Base-by-base conservation (phyloP, 2,888 invertebrate species). In the Eulithis testata region DNA sequence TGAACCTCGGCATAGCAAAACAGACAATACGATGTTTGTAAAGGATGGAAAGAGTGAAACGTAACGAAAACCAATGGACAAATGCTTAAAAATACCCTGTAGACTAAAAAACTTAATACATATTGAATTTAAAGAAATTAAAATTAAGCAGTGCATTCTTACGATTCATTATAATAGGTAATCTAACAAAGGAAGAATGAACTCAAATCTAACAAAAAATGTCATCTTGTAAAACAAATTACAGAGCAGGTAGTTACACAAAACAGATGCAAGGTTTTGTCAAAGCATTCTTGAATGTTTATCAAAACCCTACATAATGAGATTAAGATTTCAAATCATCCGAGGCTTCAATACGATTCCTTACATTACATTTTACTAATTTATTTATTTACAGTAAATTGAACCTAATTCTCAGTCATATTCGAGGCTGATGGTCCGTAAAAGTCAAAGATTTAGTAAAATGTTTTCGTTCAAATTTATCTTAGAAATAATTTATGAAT, bases 381-480 rank as follows among this genome's bases (percentile, higher is more conserved):
- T 79, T 76, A 84, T 77, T 45, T 88, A 88, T 90, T 87, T 91
- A 90, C 90, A 91, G 73, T 83, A 79, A 85, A 88, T 90, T 90
- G 88, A 90, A 91, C 88, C 90, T 86, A 85, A 90, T 89, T 90
- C 88, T 91, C 91, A 91, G 91, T 90, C 90, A 89, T 87, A 89
- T 89, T 82, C 85, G 81, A 84, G 86, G 84, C 84, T 82, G 83
- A 77, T 81, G 76, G 76, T 81, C 75, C 76, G 74, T 71, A 53
- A 55, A 43, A 68, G 51, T 66, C 72, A 40, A 68, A 65, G 69
- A 66, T 70, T 66, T 66, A 54, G 50, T 54, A 47, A 63, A 68
- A 68, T 60, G 54, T 63, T 68, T 68, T 60, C 40, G 27, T 50
- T 52, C 43, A 69, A 40, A 65, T 65, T 49, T 49, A 72, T 67